Evolutionary conservation across 2,888 invertebrate genomes (phyloP), one percentile per base, ranked within the genome.

Genomic region (Platerodrilus igneus): DNA sequence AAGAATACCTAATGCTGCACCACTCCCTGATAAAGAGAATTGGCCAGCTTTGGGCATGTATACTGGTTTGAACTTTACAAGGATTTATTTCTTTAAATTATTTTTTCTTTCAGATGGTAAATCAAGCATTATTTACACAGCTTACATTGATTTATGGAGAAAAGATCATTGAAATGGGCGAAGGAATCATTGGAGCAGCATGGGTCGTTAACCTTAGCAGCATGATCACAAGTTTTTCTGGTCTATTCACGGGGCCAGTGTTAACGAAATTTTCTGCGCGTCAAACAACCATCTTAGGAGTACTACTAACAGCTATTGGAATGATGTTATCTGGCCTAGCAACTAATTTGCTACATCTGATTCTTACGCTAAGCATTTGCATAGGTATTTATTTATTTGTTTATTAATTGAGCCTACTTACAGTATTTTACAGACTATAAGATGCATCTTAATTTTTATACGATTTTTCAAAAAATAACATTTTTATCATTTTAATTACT

Each of bases 61-160:
- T n/a, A n/a, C n/a, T n/a, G n/a, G n/a, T n/a, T n/a, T n/a, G n/a
- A n/a, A n/a, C n/a, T n/a, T n/a, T n/a, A n/a, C n/a, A n/a, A n/a
- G n/a, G n/a, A n/a, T n/a, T n/a, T n/a, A n/a, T n/a, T n/a, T n/a
- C n/a, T n/a, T n/a, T n/a, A n/a, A n/a, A n/a, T n/a, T n/a, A n/a
- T 10, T 17, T 21, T 38, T 15, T 11, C 29, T 41, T 45, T 17
- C 29, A 64, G 64, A 76, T 81, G 64, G 79, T 81, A 50, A 83
- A 82, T 61, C 80, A 83, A 60, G 79, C 83, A 2, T 74, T 83
- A 62, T 69, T 83, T 47, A 82, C 83, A 3, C 70, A 82, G 26
- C 83, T 82, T 62, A 81, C 83, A 40, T 70, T 84, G 36, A 67
- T 84, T 18, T 84, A 82, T 51, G 82, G 79, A 25, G 78, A 78